Evolutionary conservation across 2,888 invertebrate genomes (phyloP).

Genomic region (Machimus atricapillus): DNA sequence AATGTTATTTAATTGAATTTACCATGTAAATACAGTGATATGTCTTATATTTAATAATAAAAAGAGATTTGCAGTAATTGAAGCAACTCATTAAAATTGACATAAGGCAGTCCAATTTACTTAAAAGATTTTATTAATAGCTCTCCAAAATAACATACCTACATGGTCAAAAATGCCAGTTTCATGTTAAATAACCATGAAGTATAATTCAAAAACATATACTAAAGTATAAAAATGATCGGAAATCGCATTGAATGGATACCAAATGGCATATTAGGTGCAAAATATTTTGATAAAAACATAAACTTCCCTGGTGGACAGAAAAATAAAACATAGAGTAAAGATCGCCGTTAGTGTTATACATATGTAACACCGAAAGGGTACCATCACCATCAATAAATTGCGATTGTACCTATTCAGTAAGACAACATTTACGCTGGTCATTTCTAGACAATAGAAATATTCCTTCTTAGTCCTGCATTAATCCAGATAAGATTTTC

Average conservation of each 20-base stretch:
- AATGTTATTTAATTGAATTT: no score
- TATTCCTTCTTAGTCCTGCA: slow-evolving; percentile 50
- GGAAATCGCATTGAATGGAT: not conserved
- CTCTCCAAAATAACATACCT: no score
- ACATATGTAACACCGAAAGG: not conserved
- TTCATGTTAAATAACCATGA: no score
- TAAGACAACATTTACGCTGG: slow-evolving; percentile 48
- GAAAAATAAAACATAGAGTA: not conserved
- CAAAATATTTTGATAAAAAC: not conserved
- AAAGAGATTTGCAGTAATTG: no score
- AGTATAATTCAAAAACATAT: no score
- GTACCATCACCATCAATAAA: not conserved
- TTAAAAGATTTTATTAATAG: no score
- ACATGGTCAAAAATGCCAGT: no score
- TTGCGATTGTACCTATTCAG: not conserved
- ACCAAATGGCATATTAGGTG: not conserved
- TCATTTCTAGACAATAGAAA: slow-evolving; percentile 51
- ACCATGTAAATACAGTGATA: no score
- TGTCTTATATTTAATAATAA: no score
- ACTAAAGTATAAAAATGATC: not conserved
- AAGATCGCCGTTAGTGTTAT: not conserved
- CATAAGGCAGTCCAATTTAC: no score
- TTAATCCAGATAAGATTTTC: slow-evolving; percentile 49
- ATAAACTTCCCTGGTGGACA: not conserved
- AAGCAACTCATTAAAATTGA: no score